Percentiles rank a stretch among this genome's conserved stretches.
These are phyloP conservation scores for Lottia gigantea DNA, from an alignment of 2,888 invertebrate genomes.

Conservation along the genomic window DNA sequence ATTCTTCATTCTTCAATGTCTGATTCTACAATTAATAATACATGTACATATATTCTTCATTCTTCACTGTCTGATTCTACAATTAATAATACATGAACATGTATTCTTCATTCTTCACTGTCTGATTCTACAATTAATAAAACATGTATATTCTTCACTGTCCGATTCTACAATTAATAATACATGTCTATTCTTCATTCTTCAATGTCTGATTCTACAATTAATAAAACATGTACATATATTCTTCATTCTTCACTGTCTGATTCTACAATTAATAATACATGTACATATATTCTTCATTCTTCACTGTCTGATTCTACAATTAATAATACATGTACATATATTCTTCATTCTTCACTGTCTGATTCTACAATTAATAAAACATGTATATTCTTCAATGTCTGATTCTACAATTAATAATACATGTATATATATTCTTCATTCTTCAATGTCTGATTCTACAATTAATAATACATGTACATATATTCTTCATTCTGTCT, in stretches of 20 bases:
- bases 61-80: too few relatives aligned
- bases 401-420: conserved; percentile 12
- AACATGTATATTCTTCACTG: too few relatives aligned
- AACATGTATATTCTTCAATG: conserved; percentile 18
- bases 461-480: conserved; percentile 33
- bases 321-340: too few relatives aligned
- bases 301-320: conserved; percentile 21
- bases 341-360: too few relatives aligned
- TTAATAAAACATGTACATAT: too few relatives aligned
- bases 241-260: too few relatives aligned
- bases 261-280: conserved; percentile 17
- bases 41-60: too few relatives aligned
- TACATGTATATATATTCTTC: too few relatives aligned
- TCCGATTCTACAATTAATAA: too few relatives aligned
- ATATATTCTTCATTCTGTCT: conserved; percentile 23
- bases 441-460: too few relatives aligned
- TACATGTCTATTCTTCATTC: conserved; percentile 25
- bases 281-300: conserved; percentile 32
- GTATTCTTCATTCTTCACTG: conserved; percentile 22
- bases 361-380: too few relatives aligned
- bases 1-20: conserved; percentile 21
- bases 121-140: conserved; percentile 12
- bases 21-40: conserved; percentile 11
- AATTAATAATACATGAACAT: conserved; percentile 32
- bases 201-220: conserved; percentile 20